These are phyloP conservation scores for Characodon lateralis DNA, from an alignment of 2,797 vertebrate species.

Conservation along the genomic window DNA sequence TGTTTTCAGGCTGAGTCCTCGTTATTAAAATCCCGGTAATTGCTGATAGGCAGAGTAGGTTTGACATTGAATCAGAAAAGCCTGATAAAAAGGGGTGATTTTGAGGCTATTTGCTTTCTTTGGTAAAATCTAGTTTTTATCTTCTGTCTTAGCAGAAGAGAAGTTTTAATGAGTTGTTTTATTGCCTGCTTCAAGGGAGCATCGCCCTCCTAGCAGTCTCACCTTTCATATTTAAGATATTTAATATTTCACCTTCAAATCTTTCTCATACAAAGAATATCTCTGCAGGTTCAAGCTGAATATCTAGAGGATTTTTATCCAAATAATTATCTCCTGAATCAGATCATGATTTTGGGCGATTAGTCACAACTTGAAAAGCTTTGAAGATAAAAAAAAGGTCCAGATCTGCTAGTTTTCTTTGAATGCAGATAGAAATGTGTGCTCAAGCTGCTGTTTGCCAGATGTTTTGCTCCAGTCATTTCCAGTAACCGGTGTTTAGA, in stretches of 20 bases:
- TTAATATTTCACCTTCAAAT: constrained; percentile 41
- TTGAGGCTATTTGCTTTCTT: constrained; percentile 66
- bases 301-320: constrained; percentile 50
- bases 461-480: constrained; percentile 5
- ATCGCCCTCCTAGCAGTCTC: constrained; percentile 57
- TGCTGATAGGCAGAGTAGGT: constrained; percentile 23
- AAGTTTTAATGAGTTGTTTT: constrained; percentile 81
- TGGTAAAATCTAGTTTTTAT: constrained; percentile 67
- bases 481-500: neutral
- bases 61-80: constrained; percentile 53
- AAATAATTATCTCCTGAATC: constrained; percentile 61
- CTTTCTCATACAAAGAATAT: constrained; percentile 46
- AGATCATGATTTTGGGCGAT: constrained; percentile 30
- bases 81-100: constrained; percentile 43
- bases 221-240: constrained; percentile 70
- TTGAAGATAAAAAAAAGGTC: constrained; percentile 3
- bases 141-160: constrained; percentile 66
- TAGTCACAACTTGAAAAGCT: constrained; percentile 31
- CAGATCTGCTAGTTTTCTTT: constrained; percentile 11
- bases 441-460: neutral
- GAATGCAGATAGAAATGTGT: constrained; percentile 13
- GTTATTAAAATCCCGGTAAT: constrained; percentile 49
- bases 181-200: constrained; percentile 65
- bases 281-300: constrained; percentile 29
- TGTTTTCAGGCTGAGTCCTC: constrained; percentile 30